These are phyloP conservation scores for Anoncus sp. DNA, from an alignment of 2,888 invertebrate genomes.

Conservation along the genomic window DNA sequence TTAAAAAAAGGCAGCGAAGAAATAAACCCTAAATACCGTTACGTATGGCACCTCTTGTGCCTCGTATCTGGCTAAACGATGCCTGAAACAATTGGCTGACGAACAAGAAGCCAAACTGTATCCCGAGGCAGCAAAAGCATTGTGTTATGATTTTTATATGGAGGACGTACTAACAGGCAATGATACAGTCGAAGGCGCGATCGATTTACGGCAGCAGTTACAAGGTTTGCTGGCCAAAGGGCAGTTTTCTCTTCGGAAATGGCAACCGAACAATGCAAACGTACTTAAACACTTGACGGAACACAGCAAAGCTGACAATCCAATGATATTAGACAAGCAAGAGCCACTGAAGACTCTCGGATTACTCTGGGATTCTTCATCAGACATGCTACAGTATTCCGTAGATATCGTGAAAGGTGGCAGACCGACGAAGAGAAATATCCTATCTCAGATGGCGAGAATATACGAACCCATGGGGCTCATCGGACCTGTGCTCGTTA, in stretches of 20 bases:
- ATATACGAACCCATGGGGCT: constrained; percentile 62
- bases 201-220: constrained; percentile 63
- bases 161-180: constrained; percentile 50
- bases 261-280: constrained; percentile 24
- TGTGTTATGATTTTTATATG: constrained; percentile 50
- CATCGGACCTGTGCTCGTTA: constrained; percentile 52
- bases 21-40: constrained; percentile 41
- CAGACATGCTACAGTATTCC: constrained; percentile 50
- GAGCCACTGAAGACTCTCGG: constrained; percentile 56
- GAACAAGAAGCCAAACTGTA: constrained; percentile 41
- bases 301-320: constrained; percentile 22
- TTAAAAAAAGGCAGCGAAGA: too few species aligned
- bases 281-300: constrained; percentile 31
- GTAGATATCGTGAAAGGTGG: constrained; percentile 8
- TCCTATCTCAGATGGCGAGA: constrained; percentile 56
- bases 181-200: constrained; percentile 46
- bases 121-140: constrained; percentile 14
- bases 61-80: constrained; percentile 48
- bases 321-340: constrained; percentile 33
- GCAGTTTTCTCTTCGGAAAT: constrained; percentile 43
- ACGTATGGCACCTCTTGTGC: constrained; percentile 46
- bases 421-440: constrained; percentile 33
- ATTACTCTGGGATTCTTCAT: constrained; percentile 56
- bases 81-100: constrained; percentile 47
- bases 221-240: constrained; percentile 26